Conservation (phyloP, 2,797 vertebrate genomes). For the Lemur catta region DNA sequence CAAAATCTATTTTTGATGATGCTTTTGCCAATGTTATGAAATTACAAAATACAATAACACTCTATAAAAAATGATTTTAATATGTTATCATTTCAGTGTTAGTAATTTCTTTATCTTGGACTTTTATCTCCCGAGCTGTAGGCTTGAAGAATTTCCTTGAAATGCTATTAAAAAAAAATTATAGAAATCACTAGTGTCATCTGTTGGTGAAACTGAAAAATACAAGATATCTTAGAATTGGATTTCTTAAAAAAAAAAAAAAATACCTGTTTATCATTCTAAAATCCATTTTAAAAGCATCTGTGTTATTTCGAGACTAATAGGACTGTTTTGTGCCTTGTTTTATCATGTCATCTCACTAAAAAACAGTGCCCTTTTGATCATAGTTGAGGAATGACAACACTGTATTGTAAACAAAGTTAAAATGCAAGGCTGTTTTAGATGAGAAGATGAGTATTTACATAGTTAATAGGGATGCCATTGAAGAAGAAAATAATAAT, state of each 20-base stretch:
- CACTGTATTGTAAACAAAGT: neutral
- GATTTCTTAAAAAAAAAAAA: neutral
- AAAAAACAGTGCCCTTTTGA: neutral
- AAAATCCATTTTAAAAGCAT: neutral
- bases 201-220: slow-evolving; percentile 59
- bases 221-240: neutral
- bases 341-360: neutral
- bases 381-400: neutral
- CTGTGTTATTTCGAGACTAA: neutral
- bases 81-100: neutral
- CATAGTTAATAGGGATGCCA: neutral
- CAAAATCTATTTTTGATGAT: neutral
- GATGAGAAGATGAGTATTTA: neutral
- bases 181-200: slow-evolving; percentile 49
- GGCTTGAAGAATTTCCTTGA: neutral
- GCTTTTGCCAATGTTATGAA: neutral
- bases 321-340: neutral
- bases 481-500: neutral
- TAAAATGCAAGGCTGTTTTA: neutral
- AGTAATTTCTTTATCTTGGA: neutral
- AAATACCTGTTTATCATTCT: neutral
- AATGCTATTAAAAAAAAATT: neutral
- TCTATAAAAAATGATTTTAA: neutral
- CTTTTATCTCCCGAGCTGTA: neutral
- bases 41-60: neutral